phyloP scores from a whole-genome alignment of 2,797 vertebrate species.

The Lepilemur ruficaudatus region DNA sequence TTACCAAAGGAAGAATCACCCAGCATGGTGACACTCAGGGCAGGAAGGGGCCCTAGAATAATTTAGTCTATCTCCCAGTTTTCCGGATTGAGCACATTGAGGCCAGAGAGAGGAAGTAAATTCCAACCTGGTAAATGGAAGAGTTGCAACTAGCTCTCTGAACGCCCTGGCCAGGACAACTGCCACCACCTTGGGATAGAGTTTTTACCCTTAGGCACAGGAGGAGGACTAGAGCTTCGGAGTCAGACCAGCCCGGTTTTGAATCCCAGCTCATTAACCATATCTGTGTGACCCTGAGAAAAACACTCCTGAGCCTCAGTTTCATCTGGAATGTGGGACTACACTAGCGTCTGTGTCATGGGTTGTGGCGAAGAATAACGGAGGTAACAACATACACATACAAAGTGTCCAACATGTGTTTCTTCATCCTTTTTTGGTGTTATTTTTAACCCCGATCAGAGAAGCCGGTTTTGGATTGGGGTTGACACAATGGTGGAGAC shows the following conservation, averaged over 20 bases:
- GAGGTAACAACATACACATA: background rate
- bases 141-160: background rate
- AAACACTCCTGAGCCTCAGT: background rate
- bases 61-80: background rate
- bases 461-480: background rate
- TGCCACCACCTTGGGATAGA: background rate
- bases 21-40: background rate
- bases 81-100: background rate
- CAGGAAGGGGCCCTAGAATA: background rate
- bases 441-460: background rate
- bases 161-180: background rate
- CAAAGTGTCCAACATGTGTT: background rate
- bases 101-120: background rate
- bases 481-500: background rate
- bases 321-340: background rate
- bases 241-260: background rate
- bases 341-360: background rate
- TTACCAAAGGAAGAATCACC: background rate
- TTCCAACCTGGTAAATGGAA: background rate
- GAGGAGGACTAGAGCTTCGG: background rate
- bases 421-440: background rate
- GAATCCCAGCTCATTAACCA: background rate
- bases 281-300: background rate
- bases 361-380: background rate
- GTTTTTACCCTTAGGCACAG: background rate